These are phyloP conservation scores for Parambassis ranga DNA, from an alignment of 2,797 vertebrate genomes.

Conservation along the genomic window DNA sequence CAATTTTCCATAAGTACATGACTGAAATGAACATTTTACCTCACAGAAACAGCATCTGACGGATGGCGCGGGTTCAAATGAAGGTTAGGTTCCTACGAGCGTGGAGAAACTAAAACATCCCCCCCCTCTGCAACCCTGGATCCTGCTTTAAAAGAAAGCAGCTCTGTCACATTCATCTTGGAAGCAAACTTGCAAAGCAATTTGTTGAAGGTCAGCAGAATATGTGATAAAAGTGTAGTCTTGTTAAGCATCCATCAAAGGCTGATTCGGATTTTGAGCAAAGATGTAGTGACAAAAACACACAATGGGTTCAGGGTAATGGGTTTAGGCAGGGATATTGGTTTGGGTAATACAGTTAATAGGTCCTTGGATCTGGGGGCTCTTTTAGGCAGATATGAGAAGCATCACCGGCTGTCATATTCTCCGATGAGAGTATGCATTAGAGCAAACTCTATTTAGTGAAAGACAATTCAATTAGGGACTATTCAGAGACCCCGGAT, in stretches of 20 bases:
- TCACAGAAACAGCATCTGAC: constrained; percentile 70
- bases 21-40: constrained; percentile 58
- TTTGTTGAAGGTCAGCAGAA: constrained; percentile 82
- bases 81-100: constrained; percentile 79
- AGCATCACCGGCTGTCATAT: constrained; percentile 84
- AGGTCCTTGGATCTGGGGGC: constrained; percentile 82
- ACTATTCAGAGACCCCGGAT: constrained; percentile 82
- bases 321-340: constrained; percentile 90
- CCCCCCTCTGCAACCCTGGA: constrained; percentile 51
- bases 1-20: constrained; percentile 56
- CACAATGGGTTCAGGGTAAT: constrained; percentile 87
- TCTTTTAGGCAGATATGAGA: constrained; percentile 85
- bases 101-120: constrained; percentile 72
- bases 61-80: constrained; percentile 83
- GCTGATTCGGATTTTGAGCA: constrained; percentile 77
- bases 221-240: constrained; percentile 82
- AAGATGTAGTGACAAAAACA: constrained; percentile 81
- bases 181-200: constrained; percentile 75
- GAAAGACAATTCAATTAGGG: constrained; percentile 95
- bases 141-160: constrained; percentile 65
- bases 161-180: constrained; percentile 73
- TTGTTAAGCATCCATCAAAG: constrained; percentile 81
- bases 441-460: constrained; percentile 92
- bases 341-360: constrained; percentile 91
- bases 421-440: constrained; percentile 90